phyloP scores from a whole-genome alignment of 1,140 invertebrate species.

The Brachionus asplanchnoidis region DNA sequence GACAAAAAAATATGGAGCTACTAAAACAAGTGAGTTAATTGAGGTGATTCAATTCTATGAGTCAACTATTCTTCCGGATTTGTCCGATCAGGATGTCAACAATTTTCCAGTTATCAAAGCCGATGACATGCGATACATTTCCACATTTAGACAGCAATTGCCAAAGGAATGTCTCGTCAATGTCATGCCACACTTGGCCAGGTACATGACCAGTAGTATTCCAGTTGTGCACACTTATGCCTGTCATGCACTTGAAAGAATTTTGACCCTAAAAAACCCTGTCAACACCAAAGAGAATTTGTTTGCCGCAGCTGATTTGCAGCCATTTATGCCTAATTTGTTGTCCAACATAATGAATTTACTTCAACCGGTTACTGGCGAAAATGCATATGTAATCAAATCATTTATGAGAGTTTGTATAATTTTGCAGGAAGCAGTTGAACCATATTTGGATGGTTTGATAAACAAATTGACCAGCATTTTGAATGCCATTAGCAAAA shows the following conservation, averaged over 20 bases:
- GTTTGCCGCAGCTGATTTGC: constrained; percentile 3
- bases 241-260: constrained; percentile 80
- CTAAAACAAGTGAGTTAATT: constrained; percentile 79
- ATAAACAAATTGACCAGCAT: constrained; percentile 78
- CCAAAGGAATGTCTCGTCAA: constrained; percentile 69
- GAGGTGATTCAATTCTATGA: constrained; percentile 79
- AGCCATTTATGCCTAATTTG: constrained; percentile 31
- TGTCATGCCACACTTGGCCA: constrained; percentile 69
- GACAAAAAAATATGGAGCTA: constrained; percentile 81
- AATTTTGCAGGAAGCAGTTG: constrained; percentile 71
- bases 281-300: constrained; percentile 52
- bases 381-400: constrained; percentile 90
- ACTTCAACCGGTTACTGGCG: constrained; percentile 51
- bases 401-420: constrained; percentile 83
- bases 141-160: constrained; percentile 85
- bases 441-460: constrained; percentile 72
- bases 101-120: constrained; percentile 84
- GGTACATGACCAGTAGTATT: constrained; percentile 67
- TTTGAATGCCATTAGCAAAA: constrained; percentile 75
- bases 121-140: constrained; percentile 88
- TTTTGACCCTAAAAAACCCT: constrained; percentile 68
- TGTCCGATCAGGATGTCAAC: constrained; percentile 70
- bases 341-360: constrained; percentile 31
- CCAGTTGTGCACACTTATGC: constrained; percentile 89
- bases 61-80: constrained; percentile 76